phyloP scores from a whole-genome alignment of 2,888 invertebrate species.

The Gastrophysa polygoni region DNA sequence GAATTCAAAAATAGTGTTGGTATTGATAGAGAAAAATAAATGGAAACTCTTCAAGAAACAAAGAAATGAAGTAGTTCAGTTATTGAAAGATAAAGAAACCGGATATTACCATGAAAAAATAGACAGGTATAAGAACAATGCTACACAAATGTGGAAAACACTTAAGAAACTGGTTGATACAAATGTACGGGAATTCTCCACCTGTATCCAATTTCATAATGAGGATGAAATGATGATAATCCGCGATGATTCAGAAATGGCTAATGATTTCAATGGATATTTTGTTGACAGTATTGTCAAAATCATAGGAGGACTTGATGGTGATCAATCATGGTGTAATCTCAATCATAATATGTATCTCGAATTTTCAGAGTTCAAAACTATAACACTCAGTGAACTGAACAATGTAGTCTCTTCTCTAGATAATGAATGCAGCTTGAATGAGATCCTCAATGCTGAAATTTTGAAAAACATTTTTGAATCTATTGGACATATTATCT shows the following conservation, averaged over 20 bases:
- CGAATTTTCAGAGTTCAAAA: constrained; percentile 9
- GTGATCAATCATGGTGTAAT: constrained; percentile 11
- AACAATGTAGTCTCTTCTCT: neutral
- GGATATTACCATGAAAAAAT: constrained; percentile 7
- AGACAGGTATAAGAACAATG: constrained; percentile 9
- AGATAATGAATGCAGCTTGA: constrained; percentile 1
- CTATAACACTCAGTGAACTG: constrained; percentile 4
- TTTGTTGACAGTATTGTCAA: constrained; percentile 3
- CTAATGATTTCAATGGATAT: neutral
- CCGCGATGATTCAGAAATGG: constrained; percentile 2
- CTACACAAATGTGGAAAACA: constrained; percentile 5
- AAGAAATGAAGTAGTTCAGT: constrained; percentile 13
- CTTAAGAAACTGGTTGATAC: constrained; percentile 1
- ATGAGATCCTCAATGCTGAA: constrained; percentile 6
- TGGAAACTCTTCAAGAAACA: constrained; percentile 10
- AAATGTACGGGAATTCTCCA: neutral
- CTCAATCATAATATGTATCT: constrained; percentile 2
- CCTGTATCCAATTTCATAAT: neutral
- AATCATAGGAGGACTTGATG: neutral
- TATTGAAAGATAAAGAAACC: constrained; percentile 1
- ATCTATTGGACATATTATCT: neutral
- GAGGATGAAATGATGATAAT: neutral
- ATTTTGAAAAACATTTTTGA: constrained; percentile 4
- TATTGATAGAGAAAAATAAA: neutral
- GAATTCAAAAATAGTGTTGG: neutral